Base-by-base conservation (phyloP, 1,140 invertebrate genomes). In the Drosophila leontia region DNA sequence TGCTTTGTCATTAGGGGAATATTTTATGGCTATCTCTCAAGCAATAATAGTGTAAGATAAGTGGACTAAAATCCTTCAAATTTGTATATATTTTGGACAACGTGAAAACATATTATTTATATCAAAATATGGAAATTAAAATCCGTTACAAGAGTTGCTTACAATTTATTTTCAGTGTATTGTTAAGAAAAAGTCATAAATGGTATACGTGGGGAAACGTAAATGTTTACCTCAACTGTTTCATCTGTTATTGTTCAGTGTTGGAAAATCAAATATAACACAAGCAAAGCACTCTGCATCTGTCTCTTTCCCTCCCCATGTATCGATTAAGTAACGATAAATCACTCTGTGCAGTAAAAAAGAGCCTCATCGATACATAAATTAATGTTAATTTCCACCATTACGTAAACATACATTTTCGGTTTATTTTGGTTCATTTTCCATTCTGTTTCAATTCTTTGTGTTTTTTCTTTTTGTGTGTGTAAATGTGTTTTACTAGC, bases 401-500 rank as follows among this genome's bases (percentile, higher is more conserved):
- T 76, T 76, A 65, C 34, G 53, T 45, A 65, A 76, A 76, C 29
- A 75, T 29, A 51, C 32, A 57, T 45, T 53, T 76, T 76, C 55
- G 34, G 55, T 50, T 76, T 71, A 42, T 76, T 75, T 75, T n/a
- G 42, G 53, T 65, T 76, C 19, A 26, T 76, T 76, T 59, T 67
- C 34, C 23, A 58, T 53, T 50, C 34, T n/a, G 51, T 65, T 75
- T 65, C 7, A 11, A 44, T 58, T 44, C 60, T 34, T 75, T 75
- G 23, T 55, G 53, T 65, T 67, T 76, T 48, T 15, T 58, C 23
- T 58, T 44, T 72, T 50, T 17, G 48, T 56, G 48, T 76, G 37
- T 60, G 48, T 35, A 77, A 76, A 65, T 75, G 63, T 76, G 60
- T 78, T 70, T 78, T 70, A 77, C 70, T 53, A 78, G 50, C 50